These are phyloP conservation scores for Lutjanus erythropterus DNA, from an alignment of 2,113 vertebrate genomes.

Conservation along the genomic window DNA sequence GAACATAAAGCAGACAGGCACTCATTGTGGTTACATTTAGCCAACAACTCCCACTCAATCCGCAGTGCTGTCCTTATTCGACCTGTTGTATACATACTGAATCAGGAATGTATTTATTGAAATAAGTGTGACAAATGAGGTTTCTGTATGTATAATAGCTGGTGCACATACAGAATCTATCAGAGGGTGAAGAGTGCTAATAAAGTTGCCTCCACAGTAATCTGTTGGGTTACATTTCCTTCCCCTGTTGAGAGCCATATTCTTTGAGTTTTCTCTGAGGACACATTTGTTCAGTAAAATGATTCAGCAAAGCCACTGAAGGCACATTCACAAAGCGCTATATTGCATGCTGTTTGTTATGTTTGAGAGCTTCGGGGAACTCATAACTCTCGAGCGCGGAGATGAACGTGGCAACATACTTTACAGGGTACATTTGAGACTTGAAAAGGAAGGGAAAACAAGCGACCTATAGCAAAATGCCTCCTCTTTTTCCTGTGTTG, in stretches of 20 bases:
- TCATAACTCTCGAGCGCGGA: slow-evolving; percentile 78
- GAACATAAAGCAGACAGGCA: slow-evolving; percentile 59
- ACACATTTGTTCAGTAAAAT: slow-evolving; percentile 84
- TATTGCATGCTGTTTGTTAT: slow-evolving; percentile 83
- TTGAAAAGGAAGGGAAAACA: slow-evolving; percentile 63
- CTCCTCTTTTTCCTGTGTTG: slow-evolving; percentile 34
- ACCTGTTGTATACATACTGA: slow-evolving; percentile 33
- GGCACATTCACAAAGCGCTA: slow-evolving; percentile 80
- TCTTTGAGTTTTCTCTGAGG: slow-evolving; percentile 82
- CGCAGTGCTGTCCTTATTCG: slow-evolving; percentile 44
- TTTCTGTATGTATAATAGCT: slow-evolving; percentile 36
- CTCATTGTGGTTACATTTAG: slow-evolving; percentile 36
- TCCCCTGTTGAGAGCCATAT: slow-evolving; percentile 75
- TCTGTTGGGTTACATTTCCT: slow-evolving; percentile 70
- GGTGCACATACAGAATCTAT: slow-evolving; percentile 56
- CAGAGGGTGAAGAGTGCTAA: slow-evolving; percentile 59
- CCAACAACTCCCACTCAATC: slow-evolving; percentile 21
- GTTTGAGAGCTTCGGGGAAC: slow-evolving; percentile 83
- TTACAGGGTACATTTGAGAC: slow-evolving; percentile 71
- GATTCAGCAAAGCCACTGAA: slow-evolving; percentile 81
- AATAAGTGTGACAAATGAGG: slow-evolving; percentile 47
- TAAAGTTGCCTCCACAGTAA: slow-evolving; percentile 73
- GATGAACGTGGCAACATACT: slow-evolving; percentile 76
- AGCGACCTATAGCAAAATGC: slow-evolving; percentile 56
- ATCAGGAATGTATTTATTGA: slow-evolving; percentile 34